These are phyloP conservation scores for Mnemiopsis leidyi DNA, from an alignment of 37 sponge, comb jelly and placozoan genomes.

Conservation along the genomic window DNA sequence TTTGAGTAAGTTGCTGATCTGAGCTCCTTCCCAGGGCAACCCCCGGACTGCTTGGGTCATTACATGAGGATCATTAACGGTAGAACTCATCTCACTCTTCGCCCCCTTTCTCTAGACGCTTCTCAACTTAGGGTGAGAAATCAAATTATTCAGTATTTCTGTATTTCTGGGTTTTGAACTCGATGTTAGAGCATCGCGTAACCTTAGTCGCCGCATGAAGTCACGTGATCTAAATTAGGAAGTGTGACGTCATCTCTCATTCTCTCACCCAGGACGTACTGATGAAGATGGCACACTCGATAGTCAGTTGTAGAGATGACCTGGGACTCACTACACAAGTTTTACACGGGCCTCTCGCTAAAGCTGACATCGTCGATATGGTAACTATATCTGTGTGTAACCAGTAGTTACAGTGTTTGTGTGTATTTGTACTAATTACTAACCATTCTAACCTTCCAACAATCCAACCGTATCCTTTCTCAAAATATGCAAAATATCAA, in stretches of 20 bases:
- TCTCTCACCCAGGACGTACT: slow-evolving; percentile 33
- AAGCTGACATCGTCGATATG: slow-evolving; percentile 5
- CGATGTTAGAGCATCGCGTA: too few relatives aligned
- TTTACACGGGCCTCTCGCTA: slow-evolving; percentile 45
- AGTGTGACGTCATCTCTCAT: background rate
- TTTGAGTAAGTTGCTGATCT: too few relatives aligned
- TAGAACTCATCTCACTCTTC: background rate
- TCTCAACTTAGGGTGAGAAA: background rate
- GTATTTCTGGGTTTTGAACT: too few relatives aligned
- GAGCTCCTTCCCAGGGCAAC: slow-evolving; percentile 41
- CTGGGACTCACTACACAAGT: slow-evolving; percentile 30
- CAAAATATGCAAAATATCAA: too few relatives aligned
- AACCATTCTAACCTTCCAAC: background rate
- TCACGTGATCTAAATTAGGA: background rate
- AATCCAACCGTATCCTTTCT: too few relatives aligned
- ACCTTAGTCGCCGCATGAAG: background rate
- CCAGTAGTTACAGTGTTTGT: background rate
- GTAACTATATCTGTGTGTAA: background rate
- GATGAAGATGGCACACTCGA: slow-evolving; percentile 63
- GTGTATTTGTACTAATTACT: background rate
- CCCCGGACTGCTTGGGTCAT: slow-evolving; percentile 51
- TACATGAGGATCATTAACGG: background rate
- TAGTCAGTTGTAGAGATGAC: slow-evolving; percentile 40
- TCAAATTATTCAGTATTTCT: too few relatives aligned
- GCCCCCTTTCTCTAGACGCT: background rate